Base-by-base conservation (phyloP, 2,113 vertebrate genomes). In the Scomber scombrus region DNA sequence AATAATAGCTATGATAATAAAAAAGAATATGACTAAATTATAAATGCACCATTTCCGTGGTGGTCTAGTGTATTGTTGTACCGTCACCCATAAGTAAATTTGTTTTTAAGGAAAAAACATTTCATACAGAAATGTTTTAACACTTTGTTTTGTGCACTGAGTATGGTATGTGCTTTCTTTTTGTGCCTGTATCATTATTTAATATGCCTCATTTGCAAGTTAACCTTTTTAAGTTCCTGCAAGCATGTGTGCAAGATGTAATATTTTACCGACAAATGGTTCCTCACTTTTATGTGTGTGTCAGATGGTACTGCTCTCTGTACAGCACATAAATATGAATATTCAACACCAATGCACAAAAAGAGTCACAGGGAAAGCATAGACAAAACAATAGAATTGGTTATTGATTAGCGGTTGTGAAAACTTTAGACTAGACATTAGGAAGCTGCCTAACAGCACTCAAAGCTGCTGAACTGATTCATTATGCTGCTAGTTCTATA, bases 1-100 rank as follows among this genome's bases (percentile, higher is more conserved):
- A 94, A 92, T 93, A 94, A 94, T 91, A 94, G 94, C 91, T 93
- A 94, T 94, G 91, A 95, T 93, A 93, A 98, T 91, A 92, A 94
- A 92, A 93, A 92, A 90, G 71, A 88, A 80, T 88, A 93, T 97
- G 96, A 96, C 96, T 96, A 96, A 96, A 96, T 97, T 96, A 95
- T 92, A 91, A 93, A 90, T 90, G 84, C 88, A 90, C 92, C 90
- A 88, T 93, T 85, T 93, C 80, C 46, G 54, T 92, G 91, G 91
- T 94, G 93, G 90, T 95, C 88, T 75, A 92, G 90, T 93, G 91
- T 94, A 91, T 92, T 93, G 85, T 91, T 92, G 85, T 92, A 81
- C 75, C 46, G 82, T 93, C 82, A 89, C 77, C 63, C 84, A 75
- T 84, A 15, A 77, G 75, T 72, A 54, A 61, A 84, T 72, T 80